Percentiles rank a stretch among this genome's conserved stretches.
Conservation (phyloP, 2,888 invertebrate genomes). For the Phania funesta region DNA sequence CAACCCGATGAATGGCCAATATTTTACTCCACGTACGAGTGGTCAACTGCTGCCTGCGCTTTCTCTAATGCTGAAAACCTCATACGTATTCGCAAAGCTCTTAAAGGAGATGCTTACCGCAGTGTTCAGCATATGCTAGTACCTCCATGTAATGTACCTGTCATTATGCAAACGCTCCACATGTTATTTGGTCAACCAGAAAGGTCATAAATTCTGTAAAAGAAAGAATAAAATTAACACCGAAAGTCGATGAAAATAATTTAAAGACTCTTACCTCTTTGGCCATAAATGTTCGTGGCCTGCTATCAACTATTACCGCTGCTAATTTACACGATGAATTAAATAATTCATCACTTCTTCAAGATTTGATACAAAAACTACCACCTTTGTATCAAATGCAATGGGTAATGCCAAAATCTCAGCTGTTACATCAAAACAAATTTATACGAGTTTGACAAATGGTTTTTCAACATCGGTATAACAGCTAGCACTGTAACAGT, state of each 20-base stretch:
- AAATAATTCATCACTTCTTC: conserved; percentile 24
- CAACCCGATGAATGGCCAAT: conserved; percentile 5
- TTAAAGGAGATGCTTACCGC: not conserved
- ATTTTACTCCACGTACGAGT: not conserved
- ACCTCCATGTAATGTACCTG: not conserved
- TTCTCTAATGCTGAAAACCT: not conserved
- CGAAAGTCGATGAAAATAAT: not conserved
- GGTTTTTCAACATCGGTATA: not conserved
- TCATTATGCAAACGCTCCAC: not conserved
- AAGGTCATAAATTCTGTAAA: not conserved
- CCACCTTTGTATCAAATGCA: not conserved
- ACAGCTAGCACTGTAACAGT: conserved; percentile 2
- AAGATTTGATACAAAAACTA: not conserved
- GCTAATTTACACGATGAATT: conserved; percentile 6
- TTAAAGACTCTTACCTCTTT: not conserved
- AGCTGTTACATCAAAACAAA: not conserved
- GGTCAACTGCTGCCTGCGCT: not conserved
- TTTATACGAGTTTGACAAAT: no score
- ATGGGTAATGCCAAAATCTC: not conserved
- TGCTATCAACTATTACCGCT: not conserved
- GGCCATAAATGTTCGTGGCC: not conserved
- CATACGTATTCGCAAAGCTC: not conserved
- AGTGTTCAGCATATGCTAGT: not conserved
- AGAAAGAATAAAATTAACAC: not conserved
- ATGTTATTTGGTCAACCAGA: not conserved